Conservation (phyloP, 2,797 vertebrate species). For the Jordanella pulchra region DNA sequence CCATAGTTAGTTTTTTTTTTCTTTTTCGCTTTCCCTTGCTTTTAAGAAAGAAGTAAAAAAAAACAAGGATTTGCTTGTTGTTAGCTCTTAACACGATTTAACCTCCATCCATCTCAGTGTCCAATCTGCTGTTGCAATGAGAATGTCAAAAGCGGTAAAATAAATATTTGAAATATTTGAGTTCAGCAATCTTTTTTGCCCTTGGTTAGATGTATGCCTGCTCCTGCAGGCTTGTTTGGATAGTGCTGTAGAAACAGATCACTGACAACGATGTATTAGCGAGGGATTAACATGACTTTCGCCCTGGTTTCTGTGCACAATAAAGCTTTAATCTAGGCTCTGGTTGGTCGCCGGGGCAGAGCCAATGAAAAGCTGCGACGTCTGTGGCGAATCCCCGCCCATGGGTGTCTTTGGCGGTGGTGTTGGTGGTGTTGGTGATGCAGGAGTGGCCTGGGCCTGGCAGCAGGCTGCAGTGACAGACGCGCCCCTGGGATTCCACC, state of each 20-base stretch:
- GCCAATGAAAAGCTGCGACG: slow-evolving; percentile 50
- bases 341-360: slow-evolving; percentile 10
- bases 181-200: slow-evolving; percentile 25
- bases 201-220: slow-evolving; percentile 40
- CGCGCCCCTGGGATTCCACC: slow-evolving; percentile 92
- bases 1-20: slow-evolving; percentile 21
- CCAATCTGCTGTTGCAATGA: background rate
- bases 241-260: slow-evolving; percentile 53
- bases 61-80: slow-evolving; percentile 59
- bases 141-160: slow-evolving; percentile 8
- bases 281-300: slow-evolving; percentile 69
- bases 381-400: slow-evolving; percentile 37
- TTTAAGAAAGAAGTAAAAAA: slow-evolving; percentile 26
- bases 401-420: slow-evolving; percentile 59
- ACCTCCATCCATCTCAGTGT: background rate
- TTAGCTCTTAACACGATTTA: slow-evolving; percentile 50
- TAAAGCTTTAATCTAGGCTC: slow-evolving; percentile 71
- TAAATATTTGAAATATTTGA: slow-evolving; percentile 17
- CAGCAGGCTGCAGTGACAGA: slow-evolving; percentile 87
- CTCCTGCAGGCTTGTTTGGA: slow-evolving; percentile 54
- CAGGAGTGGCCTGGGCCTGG: slow-evolving; percentile 72
- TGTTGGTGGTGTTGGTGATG: slow-evolving; percentile 43
- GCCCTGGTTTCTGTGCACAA: slow-evolving; percentile 62
- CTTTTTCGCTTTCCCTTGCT: slow-evolving; percentile 41
- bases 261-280: slow-evolving; percentile 60